Percentiles rank a stretch among this genome's conserved stretches.
These are phyloP conservation scores for Oreochromis aureus DNA, from an alignment of 2,113 vertebrate genomes.

Conservation along the genomic window DNA sequence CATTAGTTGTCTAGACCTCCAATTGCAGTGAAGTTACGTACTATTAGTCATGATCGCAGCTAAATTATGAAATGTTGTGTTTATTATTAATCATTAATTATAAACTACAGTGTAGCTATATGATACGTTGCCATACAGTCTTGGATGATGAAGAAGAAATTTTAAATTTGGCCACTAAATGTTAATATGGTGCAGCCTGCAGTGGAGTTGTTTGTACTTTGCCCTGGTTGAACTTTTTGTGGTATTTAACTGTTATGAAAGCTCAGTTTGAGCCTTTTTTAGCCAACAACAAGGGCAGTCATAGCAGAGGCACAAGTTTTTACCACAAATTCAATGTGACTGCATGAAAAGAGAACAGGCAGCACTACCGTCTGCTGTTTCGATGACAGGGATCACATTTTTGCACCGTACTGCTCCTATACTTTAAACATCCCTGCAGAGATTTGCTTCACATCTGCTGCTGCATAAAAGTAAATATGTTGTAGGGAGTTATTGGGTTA, in stretches of 20 bases:
- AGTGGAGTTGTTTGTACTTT: not conserved
- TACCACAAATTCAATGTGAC: not conserved
- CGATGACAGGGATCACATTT: not conserved
- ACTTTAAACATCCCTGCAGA: not conserved
- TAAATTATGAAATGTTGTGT: not conserved
- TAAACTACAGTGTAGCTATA: not conserved
- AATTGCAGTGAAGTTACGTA: not conserved
- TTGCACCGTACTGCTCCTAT: not conserved
- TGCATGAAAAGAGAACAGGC: not conserved
- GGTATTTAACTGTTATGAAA: not conserved
- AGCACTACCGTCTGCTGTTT: not conserved
- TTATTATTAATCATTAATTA: not conserved
- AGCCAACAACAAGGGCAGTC: not conserved
- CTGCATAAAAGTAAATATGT: not conserved
- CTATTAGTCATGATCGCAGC: not conserved
- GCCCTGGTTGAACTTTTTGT: not conserved
- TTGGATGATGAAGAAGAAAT: not conserved
- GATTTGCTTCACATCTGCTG: not conserved
- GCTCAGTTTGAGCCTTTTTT: not conserved
- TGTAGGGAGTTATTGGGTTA: not conserved
- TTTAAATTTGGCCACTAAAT: not conserved
- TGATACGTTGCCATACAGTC: not conserved
- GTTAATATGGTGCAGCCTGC: not conserved
- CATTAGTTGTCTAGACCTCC: accelerated
- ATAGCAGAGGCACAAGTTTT: not conserved